Evolutionary conservation across 1,140 invertebrate genomes (phyloP), one percentile per base, ranked within the genome.

Genomic region (Megathymus violae): DNA sequence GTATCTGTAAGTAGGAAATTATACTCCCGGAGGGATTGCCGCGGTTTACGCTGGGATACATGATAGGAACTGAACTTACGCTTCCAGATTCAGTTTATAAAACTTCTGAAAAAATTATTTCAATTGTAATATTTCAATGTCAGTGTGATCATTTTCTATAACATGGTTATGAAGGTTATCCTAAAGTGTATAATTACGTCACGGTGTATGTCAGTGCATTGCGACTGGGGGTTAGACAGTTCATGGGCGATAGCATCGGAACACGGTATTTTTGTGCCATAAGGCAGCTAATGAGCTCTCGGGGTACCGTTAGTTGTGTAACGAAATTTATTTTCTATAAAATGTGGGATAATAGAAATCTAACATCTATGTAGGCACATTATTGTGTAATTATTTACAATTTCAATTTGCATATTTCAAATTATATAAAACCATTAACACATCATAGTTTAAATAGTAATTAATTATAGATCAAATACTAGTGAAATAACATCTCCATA

Each of bases 191-290:
- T n/a, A n/a, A 14, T 54, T 61, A 62, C 40, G 7, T 2, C 41
- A 40, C 69, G 54, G 73, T 79, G 69, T 74, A 54, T 71, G 13
- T 27, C 16, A 56, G 13, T 27, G 52, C n/a, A 46, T 38, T 38
- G 46, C 44, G 52, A 62, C 25, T 48, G 25, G 3, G 70, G 73
- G 76, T 79, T 76, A 72, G 40, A 69, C 34, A 64, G 76, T 72
- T 79, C 71, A 78, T 47, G 38, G 46, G 48, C 47, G 71, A 74
- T 72, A 41, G 34, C 67, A 74, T 74, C 72, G 34, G 40, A 34
- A 41, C 46, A 54, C 52, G 46, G 64, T 62, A 63, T 74, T 78
- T 72, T 74, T 74, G 67, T 70, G 46, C 60, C 54, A 44, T 58
- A 56, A 58, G 51, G 14, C 19, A 59, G 36, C 48, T 62, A 48